Percentiles rank a stretch among this genome's conserved stretches.
Evolutionary conservation across 2,888 invertebrate genomes (phyloP).

Genomic region (Dasypolia templi): DNA sequence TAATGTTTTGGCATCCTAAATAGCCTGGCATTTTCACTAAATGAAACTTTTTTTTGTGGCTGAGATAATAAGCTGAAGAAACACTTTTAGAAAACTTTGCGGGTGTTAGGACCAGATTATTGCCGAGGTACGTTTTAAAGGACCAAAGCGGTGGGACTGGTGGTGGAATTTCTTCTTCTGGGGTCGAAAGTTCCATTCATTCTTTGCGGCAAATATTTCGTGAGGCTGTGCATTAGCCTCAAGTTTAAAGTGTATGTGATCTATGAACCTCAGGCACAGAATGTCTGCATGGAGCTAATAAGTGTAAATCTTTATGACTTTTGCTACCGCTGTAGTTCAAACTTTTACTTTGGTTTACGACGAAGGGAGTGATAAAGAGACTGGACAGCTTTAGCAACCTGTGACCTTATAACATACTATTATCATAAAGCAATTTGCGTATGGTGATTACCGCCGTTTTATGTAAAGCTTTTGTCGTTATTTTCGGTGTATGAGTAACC

Average conservation of each 20-base stretch:
- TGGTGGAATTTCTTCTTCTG: background rate
- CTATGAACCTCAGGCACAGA: constrained; percentile 15
- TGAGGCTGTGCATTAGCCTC: background rate
- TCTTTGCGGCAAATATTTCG: constrained; percentile 21
- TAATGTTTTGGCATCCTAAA: constrained; percentile 60
- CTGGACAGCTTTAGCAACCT: constrained; percentile 9
- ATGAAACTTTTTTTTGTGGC: constrained; percentile 46
- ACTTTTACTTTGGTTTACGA: constrained; percentile 9
- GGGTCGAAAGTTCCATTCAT: background rate
- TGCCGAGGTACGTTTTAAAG: constrained; percentile 25
- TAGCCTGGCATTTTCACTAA: constrained; percentile 50
- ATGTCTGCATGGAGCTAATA: constrained; percentile 29
- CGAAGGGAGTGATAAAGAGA: constrained; percentile 16
- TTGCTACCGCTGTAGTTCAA: background rate
- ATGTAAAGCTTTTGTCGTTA: background rate
- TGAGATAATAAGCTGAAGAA: constrained; percentile 27
- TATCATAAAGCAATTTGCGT: background rate
- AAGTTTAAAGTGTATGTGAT: background rate
- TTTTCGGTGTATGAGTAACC: background rate
- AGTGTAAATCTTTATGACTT: constrained; percentile 37
- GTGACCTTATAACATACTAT: background rate
- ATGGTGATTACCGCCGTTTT: background rate
- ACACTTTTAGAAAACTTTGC: constrained; percentile 31
- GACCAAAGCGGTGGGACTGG: background rate
- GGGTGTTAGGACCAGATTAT: constrained; percentile 35